Base-by-base conservation (phyloP, 2,797 vertebrate genomes). In the Molossus molossus region DNA sequence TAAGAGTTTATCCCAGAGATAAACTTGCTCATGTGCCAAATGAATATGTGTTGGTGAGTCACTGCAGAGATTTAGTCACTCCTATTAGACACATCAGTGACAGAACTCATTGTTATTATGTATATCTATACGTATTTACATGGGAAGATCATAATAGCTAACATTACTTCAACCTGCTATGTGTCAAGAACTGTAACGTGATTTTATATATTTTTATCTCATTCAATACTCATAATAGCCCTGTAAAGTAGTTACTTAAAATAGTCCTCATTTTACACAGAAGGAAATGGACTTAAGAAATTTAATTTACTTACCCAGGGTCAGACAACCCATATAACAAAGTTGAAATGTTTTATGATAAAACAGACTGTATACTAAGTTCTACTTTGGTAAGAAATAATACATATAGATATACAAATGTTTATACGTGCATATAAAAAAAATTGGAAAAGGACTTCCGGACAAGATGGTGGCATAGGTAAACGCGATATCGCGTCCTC, bases 151-250 rank as follows among this genome's bases (percentile, higher is more conserved):
- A 72, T 93, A 90, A 88, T 76, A 91, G 64, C 79, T 91, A 83
- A 70, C 82, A 83, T 93, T 90, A 93, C 91, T 96, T 95, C 83
- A 75, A 48, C 65, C 82, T 96, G 40, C 50, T 81, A 45, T 70
- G 23, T 94, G 76, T 87, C 89, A 96, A 81, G 62, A 77, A 89
- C 79, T 85, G 53, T 76, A 75, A 62, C 64, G 81, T 87, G 65
- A 87, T 87, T 91, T 91, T 94, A 67, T 86, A 72, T 93, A 70
- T 95, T 96, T 96, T 95, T 91, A 94, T 97, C 65, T 96, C 70
- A 92, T 88, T 90, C 88, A 95, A 91, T 94, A 80, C 79, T 94
- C 53, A 62, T 75, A 93, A 91, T 87, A 95, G 76, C 83, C 17
- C 27, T 67, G 64, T 84, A n/a, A 96, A 81, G 70, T 80, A 91